Evolutionary conservation across 2,888 invertebrate species (phyloP).

Genomic region (Dasysyrphus tricinctus): DNA sequence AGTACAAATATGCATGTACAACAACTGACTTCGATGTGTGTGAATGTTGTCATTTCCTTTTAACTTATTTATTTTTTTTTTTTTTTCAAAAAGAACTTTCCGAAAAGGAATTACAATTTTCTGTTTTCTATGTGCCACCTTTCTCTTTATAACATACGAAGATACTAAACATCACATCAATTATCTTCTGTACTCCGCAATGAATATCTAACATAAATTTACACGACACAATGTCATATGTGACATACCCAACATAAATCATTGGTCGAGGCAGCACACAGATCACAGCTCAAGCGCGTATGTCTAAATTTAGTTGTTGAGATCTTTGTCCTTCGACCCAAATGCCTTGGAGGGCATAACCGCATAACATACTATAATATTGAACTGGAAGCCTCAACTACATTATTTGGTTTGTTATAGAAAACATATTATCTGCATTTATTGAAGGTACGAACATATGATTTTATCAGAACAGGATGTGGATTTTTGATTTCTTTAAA

Average conservation of each 20-base stretch:
- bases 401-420: constrained; percentile 2
- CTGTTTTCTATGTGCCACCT: constrained; percentile 65
- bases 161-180: constrained; percentile 75
- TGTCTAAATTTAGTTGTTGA: constrained; percentile 57
- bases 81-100: constrained; percentile 56
- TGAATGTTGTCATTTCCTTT: constrained; percentile 27
- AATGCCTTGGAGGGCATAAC: constrained; percentile 59
- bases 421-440: neutral
- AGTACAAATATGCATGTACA: constrained; percentile 1
- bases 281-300: constrained; percentile 49
- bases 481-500: neutral
- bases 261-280: constrained; percentile 57
- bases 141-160: constrained; percentile 69
- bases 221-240: constrained; percentile 75
- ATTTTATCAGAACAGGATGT: constrained; percentile 6
- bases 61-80: constrained; percentile 40
- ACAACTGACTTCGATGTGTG: neutral
- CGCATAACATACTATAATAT: neutral
- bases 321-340: constrained; percentile 71
- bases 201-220: constrained; percentile 75
- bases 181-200: constrained; percentile 76
- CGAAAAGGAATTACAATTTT: constrained; percentile 55
- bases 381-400: neutral
- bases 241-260: constrained; percentile 71
- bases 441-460: neutral